Conservation (phyloP, 1,140 invertebrate species). For the Cotesia typhae region DNA sequence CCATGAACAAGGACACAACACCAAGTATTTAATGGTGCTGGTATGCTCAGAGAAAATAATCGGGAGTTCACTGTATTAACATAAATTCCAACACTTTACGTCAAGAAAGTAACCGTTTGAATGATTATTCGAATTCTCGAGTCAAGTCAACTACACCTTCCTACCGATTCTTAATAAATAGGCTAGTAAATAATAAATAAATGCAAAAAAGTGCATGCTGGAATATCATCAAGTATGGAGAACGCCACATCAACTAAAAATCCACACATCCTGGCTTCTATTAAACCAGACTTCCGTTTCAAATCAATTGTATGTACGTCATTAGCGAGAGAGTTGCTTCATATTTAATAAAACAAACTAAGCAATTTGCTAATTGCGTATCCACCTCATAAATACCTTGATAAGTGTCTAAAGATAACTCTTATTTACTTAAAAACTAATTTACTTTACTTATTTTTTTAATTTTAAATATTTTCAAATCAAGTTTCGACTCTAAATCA, state of each 20-base stretch:
- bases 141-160: too few relatives aligned
- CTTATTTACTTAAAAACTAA: not conserved
- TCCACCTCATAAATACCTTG: constrained; percentile 14
- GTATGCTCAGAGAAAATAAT: constrained; percentile 17
- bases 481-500: not conserved
- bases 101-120: not conserved
- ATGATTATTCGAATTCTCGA: not conserved
- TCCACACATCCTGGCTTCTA: not conserved
- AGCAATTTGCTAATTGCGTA: not conserved
- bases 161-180: not conserved
- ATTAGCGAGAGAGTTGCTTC: not conserved
- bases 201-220: not conserved
- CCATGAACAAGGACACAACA: not conserved
- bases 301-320: constrained; percentile 12
- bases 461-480: too few relatives aligned
- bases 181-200: not conserved
- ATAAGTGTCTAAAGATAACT: constrained; percentile 9
- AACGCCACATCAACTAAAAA: constrained; percentile 33
- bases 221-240: constrained; percentile 16
- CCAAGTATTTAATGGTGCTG: not conserved
- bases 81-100: constrained; percentile 16
- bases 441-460: not conserved
- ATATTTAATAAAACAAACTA: too few relatives aligned
- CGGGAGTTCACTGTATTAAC: constrained; percentile 10
- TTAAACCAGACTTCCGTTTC: constrained; percentile 8